These are phyloP conservation scores for Mohoua ochrocephala DNA, from an alignment of 2,113 vertebrate species.

Conservation along the genomic window DNA sequence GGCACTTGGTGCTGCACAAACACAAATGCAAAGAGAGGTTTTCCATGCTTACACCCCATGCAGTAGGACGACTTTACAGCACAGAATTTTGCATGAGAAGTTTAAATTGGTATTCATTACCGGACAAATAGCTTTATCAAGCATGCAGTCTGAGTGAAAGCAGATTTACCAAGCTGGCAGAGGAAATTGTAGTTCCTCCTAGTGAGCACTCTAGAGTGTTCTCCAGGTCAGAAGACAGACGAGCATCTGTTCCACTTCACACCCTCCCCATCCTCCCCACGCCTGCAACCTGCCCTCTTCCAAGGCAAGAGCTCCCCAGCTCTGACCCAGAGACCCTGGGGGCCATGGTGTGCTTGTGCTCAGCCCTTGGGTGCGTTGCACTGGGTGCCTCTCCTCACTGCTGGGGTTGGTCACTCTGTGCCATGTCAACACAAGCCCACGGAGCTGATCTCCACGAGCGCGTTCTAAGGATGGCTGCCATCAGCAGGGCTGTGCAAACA, in stretches of 20 bases:
- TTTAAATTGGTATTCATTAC: neutral
- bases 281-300: neutral
- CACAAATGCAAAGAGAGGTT: neutral
- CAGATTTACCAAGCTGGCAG: neutral
- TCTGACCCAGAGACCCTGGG: neutral
- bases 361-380: neutral
- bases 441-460: neutral
- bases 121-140: neutral
- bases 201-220: neutral
- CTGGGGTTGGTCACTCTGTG: neutral
- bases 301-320: neutral
- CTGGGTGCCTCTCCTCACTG: neutral
- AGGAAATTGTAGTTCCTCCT: neutral
- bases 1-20: neutral
- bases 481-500: neutral
- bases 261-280: rapidly evolving
- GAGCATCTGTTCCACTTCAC: neutral
- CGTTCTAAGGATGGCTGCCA: neutral
- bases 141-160: neutral
- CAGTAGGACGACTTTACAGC: rapidly evolving
- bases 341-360: rapidly evolving
- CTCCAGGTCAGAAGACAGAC: neutral
- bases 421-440: neutral
- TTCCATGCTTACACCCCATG: neutral
- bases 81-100: neutral